These are phyloP conservation scores for Nephrocerus scutellatus DNA, from an alignment of 2,888 invertebrate genomes.

Conservation along the genomic window DNA sequence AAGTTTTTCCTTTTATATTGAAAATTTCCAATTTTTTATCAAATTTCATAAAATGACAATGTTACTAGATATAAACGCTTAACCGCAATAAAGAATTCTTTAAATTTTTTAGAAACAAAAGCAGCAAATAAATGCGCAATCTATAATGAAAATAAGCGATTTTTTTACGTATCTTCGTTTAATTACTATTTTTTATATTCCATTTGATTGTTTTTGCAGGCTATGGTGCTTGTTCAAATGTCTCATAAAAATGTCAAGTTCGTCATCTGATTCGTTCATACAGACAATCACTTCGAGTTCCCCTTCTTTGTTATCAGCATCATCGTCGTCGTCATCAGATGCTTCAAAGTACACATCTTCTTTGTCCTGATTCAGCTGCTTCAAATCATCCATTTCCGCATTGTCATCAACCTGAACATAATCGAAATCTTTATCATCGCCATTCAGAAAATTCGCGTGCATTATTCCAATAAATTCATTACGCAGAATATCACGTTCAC, in stretches of 20 bases:
- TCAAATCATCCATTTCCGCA: slow-evolving; percentile 69
- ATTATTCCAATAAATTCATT: slow-evolving; percentile 80
- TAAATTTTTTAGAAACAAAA: slow-evolving; percentile 7
- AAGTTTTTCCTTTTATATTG: slow-evolving; percentile 13
- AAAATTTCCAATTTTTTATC: too few species aligned
- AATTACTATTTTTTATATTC: too few species aligned
- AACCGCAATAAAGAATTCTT: too few species aligned
- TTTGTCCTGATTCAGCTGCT: slow-evolving; percentile 67
- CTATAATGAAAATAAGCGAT: slow-evolving; percentile 19
- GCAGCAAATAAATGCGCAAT: slow-evolving; percentile 20
- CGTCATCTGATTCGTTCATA: slow-evolving; percentile 51
- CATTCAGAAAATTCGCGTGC: slow-evolving; percentile 77
- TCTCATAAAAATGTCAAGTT: slow-evolving; percentile 68
- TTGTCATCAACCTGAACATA: slow-evolving; percentile 75
- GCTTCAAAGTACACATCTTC: slow-evolving; percentile 89
- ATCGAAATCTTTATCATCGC: slow-evolving; percentile 75
- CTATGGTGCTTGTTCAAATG: slow-evolving; percentile 45
- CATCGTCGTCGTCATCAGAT: slow-evolving; percentile 58
- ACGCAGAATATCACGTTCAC: slow-evolving; percentile 60
- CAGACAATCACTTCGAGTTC: slow-evolving; percentile 10
- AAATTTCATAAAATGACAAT: too few species aligned
- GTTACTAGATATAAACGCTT: too few species aligned
- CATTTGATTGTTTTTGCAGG: slow-evolving; percentile 28
- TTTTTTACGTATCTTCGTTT: too few species aligned
- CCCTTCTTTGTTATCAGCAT: slow-evolving; percentile 33